phyloP scores from a whole-genome alignment of 2,888 invertebrate genomes.

The Camptogramma bilineatum region DNA sequence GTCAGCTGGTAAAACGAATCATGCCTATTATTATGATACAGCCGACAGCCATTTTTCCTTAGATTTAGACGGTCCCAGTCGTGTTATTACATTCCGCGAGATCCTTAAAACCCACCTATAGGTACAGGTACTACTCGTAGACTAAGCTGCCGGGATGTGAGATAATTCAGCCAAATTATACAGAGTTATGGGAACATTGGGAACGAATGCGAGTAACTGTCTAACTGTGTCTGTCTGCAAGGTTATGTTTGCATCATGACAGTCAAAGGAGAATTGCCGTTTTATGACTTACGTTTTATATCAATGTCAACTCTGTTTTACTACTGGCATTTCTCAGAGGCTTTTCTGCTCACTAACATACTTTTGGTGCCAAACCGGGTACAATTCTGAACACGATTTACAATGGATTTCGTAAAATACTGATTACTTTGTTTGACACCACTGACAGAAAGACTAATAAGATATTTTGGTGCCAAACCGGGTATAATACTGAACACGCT shows the following conservation, averaged over 20 bases:
- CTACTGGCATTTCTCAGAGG: not conserved
- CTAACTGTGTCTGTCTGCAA: constrained; percentile 4
- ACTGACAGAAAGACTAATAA: not conserved
- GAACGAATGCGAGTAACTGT: constrained; percentile 9
- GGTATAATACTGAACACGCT: not conserved
- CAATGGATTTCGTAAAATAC: not conserved
- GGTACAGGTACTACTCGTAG: constrained; percentile 49
- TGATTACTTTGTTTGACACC: not conserved
- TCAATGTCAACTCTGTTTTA: not conserved
- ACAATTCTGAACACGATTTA: not conserved
- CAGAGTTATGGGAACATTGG: constrained; percentile 30
- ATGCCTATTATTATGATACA: constrained; percentile 10
- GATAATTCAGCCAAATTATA: constrained; percentile 48
- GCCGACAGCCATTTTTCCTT: constrained; percentile 13
- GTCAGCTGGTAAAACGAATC: not conserved
- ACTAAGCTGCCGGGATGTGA: constrained; percentile 53
- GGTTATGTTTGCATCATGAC: constrained; percentile 14
- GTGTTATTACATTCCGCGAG: constrained; percentile 59
- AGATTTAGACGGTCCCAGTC: constrained; percentile 34
- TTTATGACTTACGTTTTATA: not conserved
- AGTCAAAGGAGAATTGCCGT: not conserved
- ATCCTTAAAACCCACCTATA: constrained; percentile 31
- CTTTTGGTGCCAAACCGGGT: not conserved
- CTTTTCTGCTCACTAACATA: not conserved
- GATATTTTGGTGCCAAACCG: not conserved